Evolutionary conservation across 30 jellyfish, hydroid and myxozoan genomes (phyloP), one percentile per base, ranked within the genome.

Genomic region (Aurelia coerulea): DNA sequence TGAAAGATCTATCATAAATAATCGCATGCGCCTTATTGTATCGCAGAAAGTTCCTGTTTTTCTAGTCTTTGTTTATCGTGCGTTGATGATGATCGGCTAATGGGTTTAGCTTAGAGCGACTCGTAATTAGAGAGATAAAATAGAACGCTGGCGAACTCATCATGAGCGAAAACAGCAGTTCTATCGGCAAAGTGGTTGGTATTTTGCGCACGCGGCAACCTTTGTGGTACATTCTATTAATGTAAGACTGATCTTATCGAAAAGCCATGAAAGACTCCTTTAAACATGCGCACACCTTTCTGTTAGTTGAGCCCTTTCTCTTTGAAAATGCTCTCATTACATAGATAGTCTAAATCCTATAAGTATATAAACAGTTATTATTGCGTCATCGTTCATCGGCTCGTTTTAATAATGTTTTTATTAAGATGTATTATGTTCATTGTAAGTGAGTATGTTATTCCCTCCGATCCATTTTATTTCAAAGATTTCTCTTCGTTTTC

Each of bases 361-460:
- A 84, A 84, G 93, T 74, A 84, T 74, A 84, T 84, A 84, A 84
- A 84, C 93, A 84, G 93, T 84, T 84, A 84, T 84, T 84, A 84
- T 84, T 71, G 83, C 68, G 52, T 81, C 72, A 73, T 63, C 87
- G 83, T 88, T 84, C 83, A 84, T 84, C 93, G 81, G 88, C 85
- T 73, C 88, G 75, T 71, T 84, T 73, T 62, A 67, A 77, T 84
- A 63, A 84, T 84, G 93, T 84, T 84, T 84, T 84, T 64, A 84
- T 84, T 84, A 84, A 62, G 93, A 84, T 84, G 74, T 84, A 84
- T 84, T 84, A 84, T 74, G 93, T 75, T 37, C 80, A 60, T 84
- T 84, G 93, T 73, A 50, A 62, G 70, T 13, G 15, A 33, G 77
- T 73, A 54, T 84, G 86, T 73, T 84, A 62, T 84, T 78, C 83